Base-by-base conservation (phyloP, 2,888 invertebrate species). In the Strigamia crassipes region DNA sequence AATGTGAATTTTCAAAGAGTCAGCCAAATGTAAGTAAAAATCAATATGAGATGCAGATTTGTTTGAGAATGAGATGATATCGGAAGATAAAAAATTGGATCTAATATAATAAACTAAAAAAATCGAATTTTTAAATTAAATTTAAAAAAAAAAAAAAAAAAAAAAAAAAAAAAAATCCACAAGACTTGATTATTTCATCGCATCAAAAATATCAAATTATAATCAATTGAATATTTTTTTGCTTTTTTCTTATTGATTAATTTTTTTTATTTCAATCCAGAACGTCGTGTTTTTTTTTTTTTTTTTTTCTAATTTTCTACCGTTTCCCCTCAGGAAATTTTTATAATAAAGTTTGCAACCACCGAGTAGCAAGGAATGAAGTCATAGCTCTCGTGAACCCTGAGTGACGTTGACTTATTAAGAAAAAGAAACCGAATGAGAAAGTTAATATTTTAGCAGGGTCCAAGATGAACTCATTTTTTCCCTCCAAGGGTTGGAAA, bases 381-480 rank as follows among this genome's bases (percentile, higher is more conserved):
- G 61, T 66, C 61, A 23, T 66, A 66, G 61, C 61, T 66, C 61
- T 66, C 12, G 21, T 21, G 21, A 21, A 66, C 21, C 61, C 61
- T 66, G 61, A 66, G 23, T 66, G 61, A 66, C 61, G 61, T 66
- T 66, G 61, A 66, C 61, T 66, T 66, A 66, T 66, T 66, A 21
- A 66, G 21, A 12, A 66, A 66, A 23, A 18, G 23, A 12, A 66
- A 66, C 61, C 61, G 61, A 66, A 66, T 66, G 61, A 66, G 61
- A 66, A 66, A 66, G 61, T 66, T 66, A 66, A 66, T 66, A 66
- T 66, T 66, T 66, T 66, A 66, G 61, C 61, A 66, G 61, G 15
- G 61, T 66, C 61, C 61, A 66, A 66, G 61, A 66, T 66, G 61
- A 66, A 66, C 61, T 66, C 61, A 66, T 66, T 66, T 66, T 66